Conservation (phyloP, 35 echinoderm and acorn worm genomes). For the Patiria miniata region DNA sequence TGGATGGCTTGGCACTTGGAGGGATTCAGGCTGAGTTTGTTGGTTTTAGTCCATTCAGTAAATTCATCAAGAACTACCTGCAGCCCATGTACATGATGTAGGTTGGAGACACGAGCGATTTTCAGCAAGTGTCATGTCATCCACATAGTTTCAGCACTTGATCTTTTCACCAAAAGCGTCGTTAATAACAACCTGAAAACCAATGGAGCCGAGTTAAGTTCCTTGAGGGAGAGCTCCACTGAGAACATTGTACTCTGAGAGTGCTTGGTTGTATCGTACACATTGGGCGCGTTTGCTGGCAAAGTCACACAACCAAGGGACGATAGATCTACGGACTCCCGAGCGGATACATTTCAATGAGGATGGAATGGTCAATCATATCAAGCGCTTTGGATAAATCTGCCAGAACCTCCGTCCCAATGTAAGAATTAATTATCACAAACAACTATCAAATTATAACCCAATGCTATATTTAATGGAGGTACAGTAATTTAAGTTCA, state of each 20-base stretch:
- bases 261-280: not conserved
- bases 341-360: conserved; percentile 31
- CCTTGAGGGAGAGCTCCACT: conserved; percentile 56
- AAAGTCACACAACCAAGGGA: conserved; percentile 36
- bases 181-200: conserved; percentile 60
- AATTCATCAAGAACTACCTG: too few species aligned
- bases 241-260: not conserved
- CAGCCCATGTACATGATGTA: conserved; percentile 13
- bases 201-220: conserved; percentile 56
- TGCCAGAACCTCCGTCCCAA: conserved; percentile 37
- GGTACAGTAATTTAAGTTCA: too few species aligned
- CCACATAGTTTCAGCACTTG: conserved; percentile 62
- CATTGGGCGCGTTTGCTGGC: too few species aligned
- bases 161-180: conserved; percentile 31
- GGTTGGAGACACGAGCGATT: not conserved
- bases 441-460: too few species aligned
- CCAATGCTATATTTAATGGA: too few species aligned
- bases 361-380: conserved; percentile 27
- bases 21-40: conserved; percentile 55
- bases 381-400: conserved; percentile 67
- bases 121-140: too few species aligned
- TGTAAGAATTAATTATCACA: too few species aligned
- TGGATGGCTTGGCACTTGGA: too few species aligned
- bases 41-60: conserved; percentile 37
- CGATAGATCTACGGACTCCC: conserved; percentile 42